These are phyloP conservation scores for Papilio aristodemus DNA, from an alignment of 1,140 invertebrate genomes.

Conservation along the genomic window DNA sequence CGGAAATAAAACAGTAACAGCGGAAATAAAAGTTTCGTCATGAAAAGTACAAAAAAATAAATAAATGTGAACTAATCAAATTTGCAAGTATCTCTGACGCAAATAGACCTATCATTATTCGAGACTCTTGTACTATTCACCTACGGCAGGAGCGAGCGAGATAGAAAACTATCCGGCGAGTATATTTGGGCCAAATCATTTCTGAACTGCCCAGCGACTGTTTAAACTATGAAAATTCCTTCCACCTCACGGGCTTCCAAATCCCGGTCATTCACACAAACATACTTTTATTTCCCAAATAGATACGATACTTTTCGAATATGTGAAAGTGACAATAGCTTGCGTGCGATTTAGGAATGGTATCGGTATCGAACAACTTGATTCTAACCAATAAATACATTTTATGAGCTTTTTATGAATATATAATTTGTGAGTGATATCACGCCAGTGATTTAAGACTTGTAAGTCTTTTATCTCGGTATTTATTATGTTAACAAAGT, in stretches of 20 bases:
- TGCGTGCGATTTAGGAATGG: too few species aligned
- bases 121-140: constrained; percentile 23
- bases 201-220: constrained; percentile 28
- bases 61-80: constrained; percentile 47
- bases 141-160: constrained; percentile 14
- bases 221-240: constrained; percentile 28
- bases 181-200: constrained; percentile 27
- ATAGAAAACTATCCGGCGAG: constrained; percentile 4
- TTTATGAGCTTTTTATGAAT: too few species aligned
- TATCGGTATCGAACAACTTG: too few species aligned
- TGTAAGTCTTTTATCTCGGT: not conserved
- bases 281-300: constrained; percentile 9
- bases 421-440: not conserved
- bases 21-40: not conserved
- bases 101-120: constrained; percentile 50
- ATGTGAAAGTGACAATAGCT: not conserved
- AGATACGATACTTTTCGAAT: not conserved
- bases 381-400: too few species aligned
- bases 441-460: not conserved
- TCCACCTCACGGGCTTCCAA: not conserved
- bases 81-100: constrained; percentile 49
- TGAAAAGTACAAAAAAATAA: constrained; percentile 13
- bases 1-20: too few species aligned
- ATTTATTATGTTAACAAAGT: not conserved
- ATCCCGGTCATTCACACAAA: constrained; percentile 25